Percentiles rank a stretch among this genome's conserved stretches.
Evolutionary conservation across 92 coral and sea anemone genomes (phyloP).

Genomic region (Phenganax subtilis): DNA sequence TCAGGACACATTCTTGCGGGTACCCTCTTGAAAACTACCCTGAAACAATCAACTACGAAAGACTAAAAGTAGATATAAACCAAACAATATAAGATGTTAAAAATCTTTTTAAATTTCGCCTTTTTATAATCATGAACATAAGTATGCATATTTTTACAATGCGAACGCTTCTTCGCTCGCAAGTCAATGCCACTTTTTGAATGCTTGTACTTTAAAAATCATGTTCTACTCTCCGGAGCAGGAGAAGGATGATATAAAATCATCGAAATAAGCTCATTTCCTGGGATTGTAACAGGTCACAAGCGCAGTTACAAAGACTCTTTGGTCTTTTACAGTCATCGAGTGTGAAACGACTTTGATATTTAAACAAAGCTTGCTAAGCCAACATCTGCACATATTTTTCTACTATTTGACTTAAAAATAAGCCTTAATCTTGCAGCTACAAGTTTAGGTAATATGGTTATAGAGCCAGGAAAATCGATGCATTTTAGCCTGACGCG

Average conservation of each 20-base stretch:
- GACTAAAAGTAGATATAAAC: background rate
- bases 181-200: background rate
- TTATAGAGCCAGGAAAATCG: background rate
- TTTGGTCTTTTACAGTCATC: background rate
- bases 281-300: slow-evolving; percentile 1
- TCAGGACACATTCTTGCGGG: slow-evolving; percentile 30
- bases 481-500: background rate
- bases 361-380: background rate
- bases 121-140: background rate
- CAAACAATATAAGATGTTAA: background rate
- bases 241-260: background rate
- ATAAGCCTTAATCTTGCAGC: background rate
- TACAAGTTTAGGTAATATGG: background rate
- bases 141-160: background rate
- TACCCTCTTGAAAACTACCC: slow-evolving; percentile 18
- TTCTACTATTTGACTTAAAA: background rate
- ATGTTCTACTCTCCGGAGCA: background rate
- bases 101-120: background rate
- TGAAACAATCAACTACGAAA: background rate
- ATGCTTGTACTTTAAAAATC: background rate
- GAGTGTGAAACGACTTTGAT: background rate
- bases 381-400: background rate
- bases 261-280: background rate
- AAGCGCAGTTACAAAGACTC: background rate
- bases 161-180: background rate